phyloP scores from a whole-genome alignment of 1,140 invertebrate genomes.

The Drosophila auraria region DNA sequence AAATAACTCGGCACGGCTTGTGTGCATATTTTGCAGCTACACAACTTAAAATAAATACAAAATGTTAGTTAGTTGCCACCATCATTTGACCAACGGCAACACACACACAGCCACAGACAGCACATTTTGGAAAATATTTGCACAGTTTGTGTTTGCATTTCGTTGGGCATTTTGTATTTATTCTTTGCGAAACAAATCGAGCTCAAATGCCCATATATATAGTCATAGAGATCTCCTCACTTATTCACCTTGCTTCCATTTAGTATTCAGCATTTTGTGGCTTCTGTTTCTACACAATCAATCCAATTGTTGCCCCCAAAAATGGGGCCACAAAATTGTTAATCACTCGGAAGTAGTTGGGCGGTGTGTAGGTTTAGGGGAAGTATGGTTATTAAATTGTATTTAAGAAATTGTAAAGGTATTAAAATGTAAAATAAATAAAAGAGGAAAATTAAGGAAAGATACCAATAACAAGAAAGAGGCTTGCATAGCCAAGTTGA shows the following conservation, averaged over 20 bases:
- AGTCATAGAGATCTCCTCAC: conserved; percentile 16
- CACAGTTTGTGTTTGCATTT: conserved; percentile 37
- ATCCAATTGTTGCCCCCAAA: conserved; percentile 39
- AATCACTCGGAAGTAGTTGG: background rate
- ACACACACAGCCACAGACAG: conserved; percentile 14
- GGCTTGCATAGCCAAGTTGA: too few species aligned
- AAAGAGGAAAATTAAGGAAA: too few species aligned
- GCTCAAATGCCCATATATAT: conserved; percentile 46
- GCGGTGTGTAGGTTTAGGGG: background rate
- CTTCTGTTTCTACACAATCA: conserved; percentile 63
- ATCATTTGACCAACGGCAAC: conserved; percentile 63
- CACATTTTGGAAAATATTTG: conserved; percentile 67
- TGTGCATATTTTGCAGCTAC: conserved; percentile 75
- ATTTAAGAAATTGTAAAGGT: too few species aligned
- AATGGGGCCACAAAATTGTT: background rate
- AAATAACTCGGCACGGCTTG: conserved; percentile 67
- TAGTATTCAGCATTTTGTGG: conserved; percentile 28
- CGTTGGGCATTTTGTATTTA: conserved; percentile 50
- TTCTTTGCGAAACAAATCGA: conserved; percentile 68
- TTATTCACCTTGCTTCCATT: conserved; percentile 10
- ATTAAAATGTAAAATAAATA: too few species aligned
- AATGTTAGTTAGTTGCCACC: conserved; percentile 57
- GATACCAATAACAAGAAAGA: too few species aligned
- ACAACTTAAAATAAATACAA: conserved; percentile 77
- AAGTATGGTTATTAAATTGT: background rate